Evolutionary conservation across 2,888 invertebrate species (phyloP).

Genomic region (Zhuqinia jingwanae): DNA sequence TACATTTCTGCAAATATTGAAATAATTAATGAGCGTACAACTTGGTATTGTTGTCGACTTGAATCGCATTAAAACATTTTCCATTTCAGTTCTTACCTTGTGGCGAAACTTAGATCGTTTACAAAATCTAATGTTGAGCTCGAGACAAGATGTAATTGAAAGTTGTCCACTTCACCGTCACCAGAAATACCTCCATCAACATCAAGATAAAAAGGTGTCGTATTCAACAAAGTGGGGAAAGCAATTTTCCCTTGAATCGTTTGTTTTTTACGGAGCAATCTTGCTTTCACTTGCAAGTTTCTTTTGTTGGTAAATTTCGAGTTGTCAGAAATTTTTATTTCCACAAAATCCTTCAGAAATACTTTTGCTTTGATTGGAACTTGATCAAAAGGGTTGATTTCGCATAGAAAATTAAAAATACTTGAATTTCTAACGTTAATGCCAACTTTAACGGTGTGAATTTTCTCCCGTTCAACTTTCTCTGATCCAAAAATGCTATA

Average conservation of each 20-base stretch:
- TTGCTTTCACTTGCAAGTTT: slow-evolving; percentile 41
- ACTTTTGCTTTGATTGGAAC: slow-evolving; percentile 11
- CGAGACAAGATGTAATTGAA: neutral
- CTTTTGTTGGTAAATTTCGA: slow-evolving; percentile 6
- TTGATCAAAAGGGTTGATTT: slow-evolving; percentile 28
- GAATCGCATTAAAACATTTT: neutral
- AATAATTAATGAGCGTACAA: too few species aligned
- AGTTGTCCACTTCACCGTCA: neutral
- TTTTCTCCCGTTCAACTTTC: neutral
- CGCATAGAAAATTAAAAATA: slow-evolving; percentile 7
- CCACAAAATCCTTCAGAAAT: slow-evolving; percentile 44
- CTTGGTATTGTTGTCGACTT: too few species aligned
- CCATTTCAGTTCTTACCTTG: slow-evolving; percentile 1
- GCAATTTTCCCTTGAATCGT: slow-evolving; percentile 28
- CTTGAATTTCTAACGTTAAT: neutral
- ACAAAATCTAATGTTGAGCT: neutral
- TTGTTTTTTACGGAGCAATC: slow-evolving; percentile 16
- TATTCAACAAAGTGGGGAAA: slow-evolving; percentile 7
- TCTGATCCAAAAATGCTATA: slow-evolving; percentile 49
- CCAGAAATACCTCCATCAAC: neutral
- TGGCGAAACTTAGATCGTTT: neutral
- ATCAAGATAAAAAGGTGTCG: slow-evolving; percentile 34
- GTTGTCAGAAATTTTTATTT: slow-evolving; percentile 38
- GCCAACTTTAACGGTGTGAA: slow-evolving; percentile 37
- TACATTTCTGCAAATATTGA: slow-evolving; percentile 37